phyloP scores from a whole-genome alignment of 2,113 vertebrate species.

The Psammodynastes pulverulentus region DNA sequence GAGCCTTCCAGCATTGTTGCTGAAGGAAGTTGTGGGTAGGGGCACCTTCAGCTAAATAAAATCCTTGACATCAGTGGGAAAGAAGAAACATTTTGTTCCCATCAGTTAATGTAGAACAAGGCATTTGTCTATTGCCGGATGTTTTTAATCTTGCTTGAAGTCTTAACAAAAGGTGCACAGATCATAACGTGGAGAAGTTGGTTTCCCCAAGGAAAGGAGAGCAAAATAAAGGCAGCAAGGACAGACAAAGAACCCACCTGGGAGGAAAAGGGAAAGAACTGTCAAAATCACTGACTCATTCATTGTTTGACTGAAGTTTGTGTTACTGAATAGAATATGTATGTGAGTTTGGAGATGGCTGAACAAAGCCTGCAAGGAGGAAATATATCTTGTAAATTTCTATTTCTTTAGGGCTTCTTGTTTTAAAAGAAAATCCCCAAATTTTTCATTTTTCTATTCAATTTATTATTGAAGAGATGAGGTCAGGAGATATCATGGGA shows the following conservation, averaged over 20 bases:
- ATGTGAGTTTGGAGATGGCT: background rate
- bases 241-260: background rate
- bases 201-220: slow-evolving; percentile 2
- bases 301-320: slow-evolving; percentile 10
- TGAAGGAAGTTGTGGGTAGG: background rate
- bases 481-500: background rate
- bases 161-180: slow-evolving; percentile 40
- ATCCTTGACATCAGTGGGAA: slow-evolving; percentile 19
- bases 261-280: slow-evolving; percentile 26
- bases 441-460: slow-evolving; percentile 38
- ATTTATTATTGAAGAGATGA: slow-evolving; percentile 8
- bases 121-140: background rate
- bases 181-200: slow-evolving; percentile 13
- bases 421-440: background rate
- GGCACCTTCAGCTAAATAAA: slow-evolving; percentile 27
- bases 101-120: slow-evolving; percentile 23
- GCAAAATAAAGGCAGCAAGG: background rate
- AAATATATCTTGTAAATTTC: background rate
- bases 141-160: slow-evolving; percentile 44
- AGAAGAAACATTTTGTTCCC: slow-evolving; percentile 38
- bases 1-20: accelerated
- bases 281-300: slow-evolving; percentile 16
- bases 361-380: slow-evolving; percentile 15
- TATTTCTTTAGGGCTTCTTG: slow-evolving; percentile 18
- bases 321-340: slow-evolving; percentile 17